Conservation (phyloP, 2,888 invertebrate genomes). For the Epicampocera succincta region DNA sequence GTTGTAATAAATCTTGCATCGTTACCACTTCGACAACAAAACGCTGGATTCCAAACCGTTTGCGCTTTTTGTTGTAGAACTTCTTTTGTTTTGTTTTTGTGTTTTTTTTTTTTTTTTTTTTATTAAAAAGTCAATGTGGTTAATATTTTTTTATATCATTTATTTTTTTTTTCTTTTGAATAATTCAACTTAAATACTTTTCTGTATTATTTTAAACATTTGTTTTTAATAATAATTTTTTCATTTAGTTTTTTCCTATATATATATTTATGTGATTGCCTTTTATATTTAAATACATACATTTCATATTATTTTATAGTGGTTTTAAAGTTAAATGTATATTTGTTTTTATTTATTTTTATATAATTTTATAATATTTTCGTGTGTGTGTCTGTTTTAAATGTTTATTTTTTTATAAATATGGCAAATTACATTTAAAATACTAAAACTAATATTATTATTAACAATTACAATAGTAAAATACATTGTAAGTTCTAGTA, state of each 20-base stretch:
- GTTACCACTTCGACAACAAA: slow-evolving; percentile 1
- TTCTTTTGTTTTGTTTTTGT: too few species aligned
- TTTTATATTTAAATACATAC: slow-evolving; percentile 74
- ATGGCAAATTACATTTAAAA: slow-evolving; percentile 76
- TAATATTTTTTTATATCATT: slow-evolving; percentile 45
- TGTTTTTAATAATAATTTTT: slow-evolving; percentile 50
- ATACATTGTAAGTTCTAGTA: slow-evolving; percentile 43
- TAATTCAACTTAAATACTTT: slow-evolving; percentile 71
- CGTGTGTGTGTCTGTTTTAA: slow-evolving; percentile 28
- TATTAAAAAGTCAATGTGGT: slow-evolving; percentile 34
- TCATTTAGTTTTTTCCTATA: slow-evolving; percentile 8
- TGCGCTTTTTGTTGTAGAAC: too few species aligned
- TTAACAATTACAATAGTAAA: slow-evolving; percentile 63
- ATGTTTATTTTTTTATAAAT: slow-evolving; percentile 76
- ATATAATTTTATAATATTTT: slow-evolving; percentile 32
- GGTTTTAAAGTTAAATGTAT: slow-evolving; percentile 26
- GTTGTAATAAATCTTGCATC: slow-evolving; percentile 51
- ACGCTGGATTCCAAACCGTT: not conserved
- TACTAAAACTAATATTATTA: slow-evolving; percentile 62
- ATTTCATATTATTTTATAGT: slow-evolving; percentile 68
- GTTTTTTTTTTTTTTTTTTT: not conserved
- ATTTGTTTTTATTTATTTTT: slow-evolving; percentile 59
- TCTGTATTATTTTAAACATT: slow-evolving; percentile 67
- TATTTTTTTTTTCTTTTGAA: slow-evolving; percentile 64
- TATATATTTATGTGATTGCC: slow-evolving; percentile 75